Conservation (phyloP, 2,888 invertebrate genomes). For the Mesoligia furuncula region DNA sequence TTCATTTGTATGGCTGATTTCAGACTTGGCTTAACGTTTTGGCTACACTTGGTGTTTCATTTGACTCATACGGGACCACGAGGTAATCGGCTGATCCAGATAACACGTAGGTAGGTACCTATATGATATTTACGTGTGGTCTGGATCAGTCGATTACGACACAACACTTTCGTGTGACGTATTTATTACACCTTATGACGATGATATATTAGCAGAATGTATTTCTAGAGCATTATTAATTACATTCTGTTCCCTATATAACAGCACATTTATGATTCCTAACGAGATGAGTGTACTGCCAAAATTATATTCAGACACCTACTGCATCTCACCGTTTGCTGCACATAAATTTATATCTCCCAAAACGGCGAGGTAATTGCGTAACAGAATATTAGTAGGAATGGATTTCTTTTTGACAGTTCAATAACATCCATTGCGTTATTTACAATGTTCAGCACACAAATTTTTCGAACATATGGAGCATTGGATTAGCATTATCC, state of each 20-base stretch:
- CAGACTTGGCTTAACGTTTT: constrained; percentile 5
- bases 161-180: constrained; percentile 2
- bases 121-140: background rate
- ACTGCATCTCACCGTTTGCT: background rate
- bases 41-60: constrained; percentile 2
- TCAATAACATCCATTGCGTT: background rate
- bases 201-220: constrained; percentile 17
- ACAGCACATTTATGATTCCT: constrained; percentile 21
- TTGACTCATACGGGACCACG: constrained; percentile 11
- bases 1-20: constrained; percentile 11
- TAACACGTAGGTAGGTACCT: background rate
- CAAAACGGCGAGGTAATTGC: background rate
- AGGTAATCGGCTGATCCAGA: constrained; percentile 13
- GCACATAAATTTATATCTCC: constrained; percentile 12
- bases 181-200: constrained; percentile 5
- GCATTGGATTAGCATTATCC: too few relatives aligned
- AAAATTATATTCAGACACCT: constrained; percentile 17
- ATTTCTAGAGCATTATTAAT: constrained; percentile 26
- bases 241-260: constrained; percentile 22
- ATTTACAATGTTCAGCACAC: background rate
- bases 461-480: too few relatives aligned
- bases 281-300: constrained; percentile 26
- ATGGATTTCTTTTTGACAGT: background rate
- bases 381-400: background rate
- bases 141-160: background rate